Percentiles rank a stretch among this genome's conserved stretches.
Evolutionary conservation across 1,140 invertebrate species (phyloP).

Genomic region (Penaeus indicus): DNA sequence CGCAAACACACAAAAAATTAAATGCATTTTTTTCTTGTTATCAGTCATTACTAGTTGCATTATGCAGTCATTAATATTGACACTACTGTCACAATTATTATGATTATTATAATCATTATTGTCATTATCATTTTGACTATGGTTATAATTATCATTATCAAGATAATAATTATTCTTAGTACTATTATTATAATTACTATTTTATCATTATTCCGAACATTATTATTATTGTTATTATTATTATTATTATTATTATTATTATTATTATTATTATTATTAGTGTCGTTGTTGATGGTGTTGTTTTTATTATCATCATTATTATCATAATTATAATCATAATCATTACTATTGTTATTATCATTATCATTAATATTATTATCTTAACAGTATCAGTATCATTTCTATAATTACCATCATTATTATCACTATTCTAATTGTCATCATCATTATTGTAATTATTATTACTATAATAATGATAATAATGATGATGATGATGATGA

Average conservation of each 20-base stretch:
- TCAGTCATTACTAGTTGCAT: not conserved
- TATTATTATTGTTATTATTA: not conserved
- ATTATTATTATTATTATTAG: not conserved
- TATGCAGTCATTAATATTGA: not conserved
- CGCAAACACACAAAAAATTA: no score
- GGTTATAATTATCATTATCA: no score
- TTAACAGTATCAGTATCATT: not conserved
- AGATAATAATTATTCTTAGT: not conserved
- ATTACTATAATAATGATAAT: no score
- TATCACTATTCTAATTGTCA: not conserved
- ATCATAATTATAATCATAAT: not conserved
- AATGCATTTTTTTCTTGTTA: not conserved
- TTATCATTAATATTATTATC: not conserved
- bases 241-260: not conserved
- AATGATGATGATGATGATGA: no score
- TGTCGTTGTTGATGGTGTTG: not conserved
- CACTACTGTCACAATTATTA: not conserved
- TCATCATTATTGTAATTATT: not conserved
- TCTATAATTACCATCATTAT: not conserved
- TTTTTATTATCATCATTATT: no score
- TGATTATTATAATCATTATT: conserved; percentile 1
- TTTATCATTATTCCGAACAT: not conserved
- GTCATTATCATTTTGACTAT: not conserved
- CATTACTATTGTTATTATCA: not conserved
- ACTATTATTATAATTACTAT: not conserved